Evolutionary conservation across 2,113 vertebrate genomes (phyloP), one percentile per base, ranked within the genome.

Genomic region (Jacana jacana): DNA sequence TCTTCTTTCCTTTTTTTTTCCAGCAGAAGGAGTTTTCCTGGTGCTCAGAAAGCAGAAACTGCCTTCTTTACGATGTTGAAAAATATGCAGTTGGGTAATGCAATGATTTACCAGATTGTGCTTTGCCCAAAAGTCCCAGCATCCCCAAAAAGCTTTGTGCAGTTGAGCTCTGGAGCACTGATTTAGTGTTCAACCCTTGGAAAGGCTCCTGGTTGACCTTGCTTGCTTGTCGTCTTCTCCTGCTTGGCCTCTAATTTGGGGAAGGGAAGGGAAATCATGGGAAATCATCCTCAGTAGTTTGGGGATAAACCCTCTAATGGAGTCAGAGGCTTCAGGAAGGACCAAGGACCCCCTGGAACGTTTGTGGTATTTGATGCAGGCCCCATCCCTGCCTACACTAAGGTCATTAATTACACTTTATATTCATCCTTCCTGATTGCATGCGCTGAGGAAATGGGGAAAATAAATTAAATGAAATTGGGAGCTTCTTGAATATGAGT

Each of bases 131-230:
- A 61, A 54, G 46, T 39, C 60, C 35, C 72, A 33, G 35, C 44
- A 69, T 44, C 46, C 63, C 5, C 1, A 68, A 55, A 85, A 65
- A 42, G 2, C 39, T 70, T 37, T 0, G 0, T 23, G n/a, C 4
- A 35, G 5, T 16, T 0, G 2, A 54, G 15, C 58, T 84, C 15
- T 1, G 4, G 35, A 55, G 33, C 0, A 0, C 5, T 33, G 3
- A 31, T 69, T 44, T 51, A 9, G 0, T 4, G 20, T 24, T 30
- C 58, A 48, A 9, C 39, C 19, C 24, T 78, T 30, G 49, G 44
- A 55, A 63, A 81, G n/a, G n/a, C 42, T 77, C 77, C 3, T 13
- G 42, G 54, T 23, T 87, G 39, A 72, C 63, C 82, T 77, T 42
- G 54, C 82, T 77, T 42, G 54, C 15, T n/a, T 0, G 0, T 27